Base-by-base conservation (phyloP, 2,797 vertebrate genomes). In the Graptemys geographica region DNA sequence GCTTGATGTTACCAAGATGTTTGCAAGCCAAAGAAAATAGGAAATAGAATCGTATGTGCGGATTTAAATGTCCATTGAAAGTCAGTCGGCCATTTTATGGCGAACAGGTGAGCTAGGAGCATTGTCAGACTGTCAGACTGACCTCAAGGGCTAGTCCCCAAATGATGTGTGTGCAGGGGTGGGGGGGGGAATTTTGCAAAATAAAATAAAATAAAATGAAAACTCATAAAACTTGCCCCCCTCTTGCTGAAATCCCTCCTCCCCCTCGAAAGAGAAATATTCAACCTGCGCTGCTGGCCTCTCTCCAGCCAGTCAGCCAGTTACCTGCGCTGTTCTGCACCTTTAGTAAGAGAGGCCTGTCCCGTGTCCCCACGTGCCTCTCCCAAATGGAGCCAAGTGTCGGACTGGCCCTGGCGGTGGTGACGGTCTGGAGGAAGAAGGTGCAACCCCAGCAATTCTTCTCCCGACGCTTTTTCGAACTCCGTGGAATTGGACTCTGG, bases 341-440 rank as follows among this genome's bases (percentile, higher is more conserved):
- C 16, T 25, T 5, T 19, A 3, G 11, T 25, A 25, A 25, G 5
- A 72, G 10, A 41, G 37, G 69, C 11, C 6, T 3, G 33, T 41
- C 19, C 5, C 9, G 1, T n/a, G 31, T 37, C n/a, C 2, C 5
- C 69, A 23, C 3, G 21, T 21, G 21, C 69, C 18, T 2, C 16
- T 11, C n/a, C 21, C 69, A 41, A 41, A 11, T 55, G 65, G 37
- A 65, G 37, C 69, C 69, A 3, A 1, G 6, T 6, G 11, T 23
- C 69, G 11, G 37, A 3, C 69, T 72, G 37, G n/a, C 21, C 16
- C 37, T 25, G 69, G n/a, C 5, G 19, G 69, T 37, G 19, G 31
- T 12, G 59, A 25, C 10, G 3, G 19, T 11, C 18, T 41, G 23
- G n/a, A 37, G 6, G 33, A 69, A 37, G 57, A 31, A 28, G 5